Conservation (phyloP, 2,113 vertebrate genomes). For the Protobothrops mucrosquamatus region DNA sequence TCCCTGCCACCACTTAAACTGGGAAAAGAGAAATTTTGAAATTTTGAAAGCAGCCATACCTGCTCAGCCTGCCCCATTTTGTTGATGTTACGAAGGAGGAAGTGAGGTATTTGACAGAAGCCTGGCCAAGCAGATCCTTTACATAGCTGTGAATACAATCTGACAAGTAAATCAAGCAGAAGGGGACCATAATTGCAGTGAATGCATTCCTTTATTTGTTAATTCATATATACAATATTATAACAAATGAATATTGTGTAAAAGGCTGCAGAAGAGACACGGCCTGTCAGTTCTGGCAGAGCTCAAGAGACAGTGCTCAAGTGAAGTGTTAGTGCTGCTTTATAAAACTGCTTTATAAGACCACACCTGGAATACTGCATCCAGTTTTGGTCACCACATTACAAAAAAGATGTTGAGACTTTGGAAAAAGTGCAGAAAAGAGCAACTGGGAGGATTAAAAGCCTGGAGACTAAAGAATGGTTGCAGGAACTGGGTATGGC, state of each 20-base stretch:
- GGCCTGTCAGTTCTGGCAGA: constrained; percentile 50
- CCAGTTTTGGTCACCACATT: neutral
- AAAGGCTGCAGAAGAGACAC: constrained; percentile 47
- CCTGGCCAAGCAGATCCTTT: constrained; percentile 58
- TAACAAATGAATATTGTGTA: constrained; percentile 50
- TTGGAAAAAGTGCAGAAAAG: neutral
- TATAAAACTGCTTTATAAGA: neutral
- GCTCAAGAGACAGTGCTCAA: constrained; percentile 36
- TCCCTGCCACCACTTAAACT: neutral
- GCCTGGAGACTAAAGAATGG: neutral
- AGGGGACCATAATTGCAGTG: constrained; percentile 60
- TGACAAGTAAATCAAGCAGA: constrained; percentile 71
- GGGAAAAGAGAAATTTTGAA: constrained; percentile 52
- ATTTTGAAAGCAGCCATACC: constrained; percentile 61
- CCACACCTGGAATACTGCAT: neutral
- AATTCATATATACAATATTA: constrained; percentile 59
- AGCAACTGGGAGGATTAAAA: neutral
- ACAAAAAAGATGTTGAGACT: neutral
- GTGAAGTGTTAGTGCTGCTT: neutral
- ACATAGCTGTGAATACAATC: constrained; percentile 51
- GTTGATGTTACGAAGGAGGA: constrained; percentile 48
- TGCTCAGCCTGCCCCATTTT: constrained; percentile 45
- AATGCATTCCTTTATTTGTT: constrained; percentile 61
- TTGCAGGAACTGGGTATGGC: neutral
- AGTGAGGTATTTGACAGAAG: constrained; percentile 45